Base-by-base conservation (phyloP, 2,797 vertebrate species). In the Lagorchestes hirsutus region DNA sequence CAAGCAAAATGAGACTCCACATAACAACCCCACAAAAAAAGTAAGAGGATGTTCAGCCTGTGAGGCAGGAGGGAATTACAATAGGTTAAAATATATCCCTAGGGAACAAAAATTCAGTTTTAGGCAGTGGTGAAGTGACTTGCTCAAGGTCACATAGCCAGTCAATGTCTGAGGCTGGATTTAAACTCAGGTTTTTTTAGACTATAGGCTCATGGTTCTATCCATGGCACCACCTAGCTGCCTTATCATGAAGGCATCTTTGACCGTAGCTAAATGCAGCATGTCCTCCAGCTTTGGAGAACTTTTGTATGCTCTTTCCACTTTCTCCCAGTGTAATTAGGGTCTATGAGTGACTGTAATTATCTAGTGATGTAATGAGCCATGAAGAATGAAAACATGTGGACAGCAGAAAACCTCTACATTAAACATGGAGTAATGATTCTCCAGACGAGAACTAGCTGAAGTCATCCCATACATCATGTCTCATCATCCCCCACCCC, bases 201-300 rank as follows among this genome's bases (percentile, higher is more conserved):
- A 46, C 40, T 82, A 34, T 82, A 46, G 6, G 6, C 40, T 82
- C 67, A 22, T 18, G 46, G 74, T 5, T 82, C 40, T 46, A 46
- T 10, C n/a, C 74, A 46, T 40, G 34, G n/a, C 29, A 82, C 40
- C 74, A 82, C 6, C 67, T 40, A 46, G n/a, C 5, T 82, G 67
- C n/a, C n/a, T 82, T 31, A 40, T 82, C 24, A 24, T 6, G 40
- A 82, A 82, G 74, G 74, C 18, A 82, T 59, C 50, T 55, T 90
- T 54, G 27, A n/a, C 56, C 92, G 0, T 74, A 28, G 54, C 54
- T 96, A 93, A 94, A 95, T 91, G n/a, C 28, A 59, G 52, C 52
- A 58, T 40, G 50, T 90, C 46, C n/a, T 34, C 13, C 55, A 93
- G 91, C 57, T 94, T 28, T 96, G 93, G 93, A 22, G 18, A n/a